Conservation (phyloP, 2,113 vertebrate species). For the Cygnus buccinator region DNA sequence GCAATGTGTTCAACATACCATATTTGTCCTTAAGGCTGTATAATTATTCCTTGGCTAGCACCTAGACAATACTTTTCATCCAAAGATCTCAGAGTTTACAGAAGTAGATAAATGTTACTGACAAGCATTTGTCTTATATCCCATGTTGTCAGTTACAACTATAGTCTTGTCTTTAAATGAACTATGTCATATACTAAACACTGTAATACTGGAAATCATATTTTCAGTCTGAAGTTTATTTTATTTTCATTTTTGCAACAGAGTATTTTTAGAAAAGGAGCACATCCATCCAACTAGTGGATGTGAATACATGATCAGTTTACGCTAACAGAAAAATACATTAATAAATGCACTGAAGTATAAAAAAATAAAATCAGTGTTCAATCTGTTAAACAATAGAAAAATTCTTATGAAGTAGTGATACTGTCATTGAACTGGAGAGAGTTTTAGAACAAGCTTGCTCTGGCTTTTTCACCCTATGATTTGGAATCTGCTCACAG, state of each 20-base stretch:
- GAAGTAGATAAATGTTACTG: conserved; percentile 11
- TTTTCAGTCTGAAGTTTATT: not conserved
- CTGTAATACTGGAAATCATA: not conserved
- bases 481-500: conserved; percentile 98
- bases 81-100: conserved; percentile 21
- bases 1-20: not conserved
- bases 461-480: conserved; percentile 88
- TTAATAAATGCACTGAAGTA: not conserved
- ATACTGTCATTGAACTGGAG: conserved; percentile 83
- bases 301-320: not conserved
- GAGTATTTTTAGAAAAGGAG: not conserved
- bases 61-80: conserved; percentile 5
- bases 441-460: conserved; percentile 87
- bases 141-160: not conserved
- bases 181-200: not conserved
- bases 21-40: conserved; percentile 28
- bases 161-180: not conserved
- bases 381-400: conserved; percentile 74
- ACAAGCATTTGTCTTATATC: conserved; percentile 9
- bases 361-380: not conserved
- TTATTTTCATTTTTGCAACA: conserved; percentile 23
- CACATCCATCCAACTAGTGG: not conserved
- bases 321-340: conserved; percentile 1
- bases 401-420: conserved; percentile 77
- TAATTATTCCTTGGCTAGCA: conserved; percentile 37